Evolutionary conservation across 2,797 vertebrate genomes (phyloP).

Genomic region (Microctenopoma stevenorrisi): DNA sequence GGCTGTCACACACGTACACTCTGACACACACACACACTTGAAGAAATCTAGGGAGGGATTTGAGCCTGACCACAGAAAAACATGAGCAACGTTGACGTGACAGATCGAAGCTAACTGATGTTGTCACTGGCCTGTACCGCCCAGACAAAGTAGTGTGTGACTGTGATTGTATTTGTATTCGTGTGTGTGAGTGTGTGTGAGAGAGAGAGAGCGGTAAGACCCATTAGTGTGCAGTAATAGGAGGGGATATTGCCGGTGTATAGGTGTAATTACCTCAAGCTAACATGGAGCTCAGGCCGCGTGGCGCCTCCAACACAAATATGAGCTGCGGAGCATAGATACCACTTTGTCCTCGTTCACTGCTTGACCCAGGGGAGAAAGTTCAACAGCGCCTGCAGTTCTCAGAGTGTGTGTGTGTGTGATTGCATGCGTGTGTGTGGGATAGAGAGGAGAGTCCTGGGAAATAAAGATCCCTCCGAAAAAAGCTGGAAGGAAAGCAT

Average conservation of each 20-base stretch:
- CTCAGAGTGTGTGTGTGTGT: conserved; percentile 20
- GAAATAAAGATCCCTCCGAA: conserved; percentile 54
- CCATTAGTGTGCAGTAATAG: conserved; percentile 79
- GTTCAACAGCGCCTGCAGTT: conserved; percentile 60
- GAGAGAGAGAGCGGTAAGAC: conserved; percentile 54
- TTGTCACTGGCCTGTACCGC: conserved; percentile 71
- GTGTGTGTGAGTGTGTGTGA: conserved; percentile 66
- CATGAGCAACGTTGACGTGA: conserved; percentile 60
- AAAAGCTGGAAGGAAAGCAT: conserved; percentile 12
- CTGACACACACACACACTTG: conserved; percentile 21
- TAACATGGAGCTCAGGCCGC: conserved; percentile 76
- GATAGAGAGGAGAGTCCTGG: conserved; percentile 34
- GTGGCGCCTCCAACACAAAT: conserved; percentile 81
- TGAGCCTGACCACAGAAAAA: conserved; percentile 64
- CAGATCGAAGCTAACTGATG: conserved; percentile 74
- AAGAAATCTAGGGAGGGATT: conserved; percentile 48
- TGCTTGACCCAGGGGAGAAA: conserved; percentile 66
- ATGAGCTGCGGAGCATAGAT: conserved; percentile 77
- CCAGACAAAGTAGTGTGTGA: conserved; percentile 70
- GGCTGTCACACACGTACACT: conserved; percentile 28
- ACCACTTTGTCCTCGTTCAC: conserved; percentile 76
- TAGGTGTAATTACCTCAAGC: conserved; percentile 80
- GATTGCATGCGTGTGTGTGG: conserved; percentile 18
- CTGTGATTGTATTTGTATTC: conserved; percentile 57
- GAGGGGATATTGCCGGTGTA: conserved; percentile 81